Evolutionary conservation across 2,888 invertebrate species (phyloP).

Genomic region (Megaustenia siamemsis): DNA sequence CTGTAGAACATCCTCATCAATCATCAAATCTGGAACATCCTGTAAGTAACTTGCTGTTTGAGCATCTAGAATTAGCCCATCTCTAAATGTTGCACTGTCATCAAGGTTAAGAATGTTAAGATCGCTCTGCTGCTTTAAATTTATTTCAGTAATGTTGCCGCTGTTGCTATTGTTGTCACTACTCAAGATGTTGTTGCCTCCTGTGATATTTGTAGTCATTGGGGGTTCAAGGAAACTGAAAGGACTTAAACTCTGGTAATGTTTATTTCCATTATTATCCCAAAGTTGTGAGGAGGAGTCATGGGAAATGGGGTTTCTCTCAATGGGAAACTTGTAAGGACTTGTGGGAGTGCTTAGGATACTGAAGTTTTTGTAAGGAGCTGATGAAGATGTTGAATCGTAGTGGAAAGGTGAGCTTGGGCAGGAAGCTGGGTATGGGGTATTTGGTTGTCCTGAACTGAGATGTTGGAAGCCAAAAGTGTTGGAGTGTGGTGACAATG

Average conservation of each 20-base stretch:
- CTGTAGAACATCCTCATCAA: conserved; percentile 50
- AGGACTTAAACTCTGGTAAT: background rate
- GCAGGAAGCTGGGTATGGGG: conserved; percentile 44
- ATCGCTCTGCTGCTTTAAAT: conserved; percentile 26
- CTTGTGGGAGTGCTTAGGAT: conserved; percentile 14
- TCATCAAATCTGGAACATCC: conserved; percentile 33
- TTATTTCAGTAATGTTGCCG: background rate
- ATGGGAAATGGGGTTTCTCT: background rate
- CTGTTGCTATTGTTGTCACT: conserved; percentile 23
- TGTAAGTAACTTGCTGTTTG: conserved; percentile 28
- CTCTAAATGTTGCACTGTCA: conserved; percentile 35
- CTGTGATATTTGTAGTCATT: background rate
- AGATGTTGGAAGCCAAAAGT: conserved; percentile 36
- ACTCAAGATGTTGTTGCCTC: background rate
- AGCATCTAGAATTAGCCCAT: conserved; percentile 45
- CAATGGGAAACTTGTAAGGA: conserved; percentile 21
- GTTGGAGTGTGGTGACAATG: conserved; percentile 42
- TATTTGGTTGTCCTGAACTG: background rate
- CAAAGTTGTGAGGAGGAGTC: conserved; percentile 25
- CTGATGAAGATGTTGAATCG: background rate
- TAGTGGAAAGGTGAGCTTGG: conserved; percentile 46
- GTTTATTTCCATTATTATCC: conserved; percentile 43
- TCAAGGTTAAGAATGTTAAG: conserved; percentile 35
- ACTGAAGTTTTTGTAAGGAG: conserved; percentile 15
- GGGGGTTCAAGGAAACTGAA: background rate